phyloP scores from a whole-genome alignment of 2,888 invertebrate species.

The Chaetogeoica ovagalla region DNA sequence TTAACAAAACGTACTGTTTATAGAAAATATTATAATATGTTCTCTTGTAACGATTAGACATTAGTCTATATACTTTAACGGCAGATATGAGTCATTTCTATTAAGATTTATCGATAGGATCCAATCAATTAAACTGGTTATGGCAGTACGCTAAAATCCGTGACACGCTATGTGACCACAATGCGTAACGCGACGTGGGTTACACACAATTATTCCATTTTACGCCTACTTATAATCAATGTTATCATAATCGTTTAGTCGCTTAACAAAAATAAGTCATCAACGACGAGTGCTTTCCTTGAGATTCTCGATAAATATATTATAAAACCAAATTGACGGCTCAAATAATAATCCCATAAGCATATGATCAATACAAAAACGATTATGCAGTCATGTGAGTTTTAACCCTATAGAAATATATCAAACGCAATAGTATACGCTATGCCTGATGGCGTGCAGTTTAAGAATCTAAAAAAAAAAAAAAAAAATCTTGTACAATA shows the following conservation, averaged over 20 bases:
- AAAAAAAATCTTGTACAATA: background rate
- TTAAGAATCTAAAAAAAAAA: background rate
- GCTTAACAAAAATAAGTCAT: background rate
- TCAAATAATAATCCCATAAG: background rate
- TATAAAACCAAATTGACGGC: background rate
- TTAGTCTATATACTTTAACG: background rate
- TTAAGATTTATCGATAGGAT: background rate
- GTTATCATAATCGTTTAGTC: no score
- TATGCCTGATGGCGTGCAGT: no score
- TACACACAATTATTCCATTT: background rate
- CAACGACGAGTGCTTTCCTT: background rate
- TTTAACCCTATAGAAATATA: no score
- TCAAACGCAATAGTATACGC: no score
- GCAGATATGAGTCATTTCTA: background rate
- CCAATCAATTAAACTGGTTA: background rate
- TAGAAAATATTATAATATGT: background rate
- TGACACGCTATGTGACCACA: background rate
- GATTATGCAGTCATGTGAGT: no score
- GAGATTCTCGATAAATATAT: background rate
- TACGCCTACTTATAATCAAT: background rate
- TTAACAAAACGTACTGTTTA: background rate
- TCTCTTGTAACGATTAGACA: no score
- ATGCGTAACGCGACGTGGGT: background rate
- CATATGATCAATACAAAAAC: no score
- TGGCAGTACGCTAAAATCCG: background rate